These are phyloP conservation scores for Acronicta alni DNA, from an alignment of 2,888 invertebrate genomes.

Conservation along the genomic window DNA sequence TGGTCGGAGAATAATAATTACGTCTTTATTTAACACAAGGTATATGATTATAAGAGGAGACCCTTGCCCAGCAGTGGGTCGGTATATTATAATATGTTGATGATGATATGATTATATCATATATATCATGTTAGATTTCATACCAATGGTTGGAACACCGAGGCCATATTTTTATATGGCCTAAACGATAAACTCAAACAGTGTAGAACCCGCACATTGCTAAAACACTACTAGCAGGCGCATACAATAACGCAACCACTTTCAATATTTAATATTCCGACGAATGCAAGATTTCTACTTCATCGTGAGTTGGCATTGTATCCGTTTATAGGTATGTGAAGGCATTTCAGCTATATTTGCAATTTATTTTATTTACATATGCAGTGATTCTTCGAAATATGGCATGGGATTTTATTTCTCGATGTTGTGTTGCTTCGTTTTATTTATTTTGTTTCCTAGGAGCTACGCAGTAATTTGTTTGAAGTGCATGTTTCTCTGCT, in stretches of 20 bases:
- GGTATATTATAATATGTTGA: no score
- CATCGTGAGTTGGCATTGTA: constrained; percentile 35
- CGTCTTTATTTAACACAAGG: no score
- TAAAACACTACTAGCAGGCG: constrained; percentile 33
- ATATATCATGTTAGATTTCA: no score
- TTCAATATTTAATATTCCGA: constrained; percentile 45
- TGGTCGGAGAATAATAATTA: no score
- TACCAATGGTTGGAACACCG: no score
- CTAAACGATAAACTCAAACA: not conserved
- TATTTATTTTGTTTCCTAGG: not conserved
- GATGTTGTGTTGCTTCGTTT: not conserved
- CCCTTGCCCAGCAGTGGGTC: no score
- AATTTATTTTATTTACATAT: constrained; percentile 33
- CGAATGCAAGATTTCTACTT: constrained; percentile 49
- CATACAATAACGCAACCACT: constrained; percentile 28
- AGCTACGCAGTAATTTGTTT: constrained; percentile 12
- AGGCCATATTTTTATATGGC: not conserved
- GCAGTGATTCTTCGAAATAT: constrained; percentile 13
- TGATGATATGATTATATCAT: no score
- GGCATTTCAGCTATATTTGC: constrained; percentile 27
- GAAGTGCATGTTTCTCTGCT: not conserved
- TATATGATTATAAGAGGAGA: no score
- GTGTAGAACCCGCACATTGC: constrained; percentile 13
- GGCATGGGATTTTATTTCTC: constrained; percentile 1
- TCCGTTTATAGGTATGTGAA: constrained; percentile 41